Base-by-base conservation (phyloP, 2,888 invertebrate genomes). In the Macaria notata region DNA sequence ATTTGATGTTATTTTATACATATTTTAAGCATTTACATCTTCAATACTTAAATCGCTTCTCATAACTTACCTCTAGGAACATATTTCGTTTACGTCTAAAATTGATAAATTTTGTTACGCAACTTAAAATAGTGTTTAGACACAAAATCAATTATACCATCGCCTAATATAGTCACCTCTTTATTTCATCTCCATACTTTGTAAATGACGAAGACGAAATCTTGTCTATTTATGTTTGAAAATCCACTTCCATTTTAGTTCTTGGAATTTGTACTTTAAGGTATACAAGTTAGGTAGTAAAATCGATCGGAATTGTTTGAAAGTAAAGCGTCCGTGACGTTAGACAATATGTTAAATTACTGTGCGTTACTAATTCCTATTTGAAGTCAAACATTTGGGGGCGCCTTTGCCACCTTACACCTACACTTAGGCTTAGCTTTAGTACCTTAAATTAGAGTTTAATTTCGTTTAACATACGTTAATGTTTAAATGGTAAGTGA, bases 361-460 rank as follows among this genome's bases (percentile, higher is more conserved):
- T 77, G 69, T 62, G 72, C 71, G 70, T 70, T 72, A 76, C 79
- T 81, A 83, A 85, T 83, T 75, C 81, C 80, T 75, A 75, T 76
- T 74, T 78, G 81, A 85, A 77, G 78, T 77, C 72, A 76, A 78
- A 78, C 84, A 80, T 85, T 85, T 81, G 82, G 76, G 69, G 63
- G 67, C 66, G 47, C 53, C 57, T 59, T 45, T 52, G 62, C 70
- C 50, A 72, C 57, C 1, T 52, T 64, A 47, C 29, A 3, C 30
- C 30, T 57, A 39, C 70, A 38, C 3, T 3, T 36, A 1, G n/a
- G 4, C 2, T 2, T 5, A 42, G n/a, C 57, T 49, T 46, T 70
- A 61, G 29, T 0, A 0, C n/a, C 0, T 5, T 0, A 0, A 0
- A 0, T 49, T 69, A 75, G 41, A 57, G 61, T 62, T 54, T 0